Percentiles rank a stretch among this genome's conserved stretches.
Evolutionary conservation across 1,140 invertebrate genomes (phyloP).

Genomic region (Sitophilus oryzae): DNA sequence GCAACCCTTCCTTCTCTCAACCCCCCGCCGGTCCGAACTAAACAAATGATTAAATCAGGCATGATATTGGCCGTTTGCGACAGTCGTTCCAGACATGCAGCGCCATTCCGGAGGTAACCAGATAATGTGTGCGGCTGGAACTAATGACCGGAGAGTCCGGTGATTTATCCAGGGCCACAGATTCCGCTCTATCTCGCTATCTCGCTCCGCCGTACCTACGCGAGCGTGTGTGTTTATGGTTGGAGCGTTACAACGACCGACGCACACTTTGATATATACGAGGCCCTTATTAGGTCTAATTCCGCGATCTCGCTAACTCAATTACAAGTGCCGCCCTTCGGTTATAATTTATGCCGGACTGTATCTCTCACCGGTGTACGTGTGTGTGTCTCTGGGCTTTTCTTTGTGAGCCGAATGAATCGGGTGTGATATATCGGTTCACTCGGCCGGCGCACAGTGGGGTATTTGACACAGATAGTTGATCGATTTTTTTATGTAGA

Average conservation of each 20-base stretch:
- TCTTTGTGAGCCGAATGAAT: too few species aligned
- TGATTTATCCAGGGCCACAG: slow-evolving; percentile 42
- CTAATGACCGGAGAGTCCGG: slow-evolving; percentile 43
- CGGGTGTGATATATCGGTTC: too few species aligned
- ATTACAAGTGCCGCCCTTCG: slow-evolving; percentile 33
- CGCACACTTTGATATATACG: slow-evolving; percentile 40
- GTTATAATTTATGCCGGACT: slow-evolving; percentile 30
- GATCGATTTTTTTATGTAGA: too few species aligned
- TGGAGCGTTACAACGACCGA: slow-evolving; percentile 27
- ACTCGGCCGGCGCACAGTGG: too few species aligned
- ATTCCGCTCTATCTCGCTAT: slow-evolving; percentile 38
- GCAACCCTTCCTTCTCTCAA: too few species aligned
- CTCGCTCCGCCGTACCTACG: too few species aligned
- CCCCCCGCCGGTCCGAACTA: background rate
- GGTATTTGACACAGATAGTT: too few species aligned
- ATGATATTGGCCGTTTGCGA: slow-evolving; percentile 7
- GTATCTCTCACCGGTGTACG: slow-evolving; percentile 1
- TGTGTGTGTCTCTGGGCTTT: background rate
- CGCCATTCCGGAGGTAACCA: slow-evolving; percentile 38
- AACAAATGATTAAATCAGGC: slow-evolving; percentile 9
- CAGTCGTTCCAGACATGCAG: slow-evolving; percentile 16
- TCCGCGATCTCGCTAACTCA: slow-evolving; percentile 37
- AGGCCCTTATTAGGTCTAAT: slow-evolving; percentile 39
- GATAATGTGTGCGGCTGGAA: slow-evolving; percentile 42
- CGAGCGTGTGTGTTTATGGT: slow-evolving; percentile 40